Base-by-base conservation (phyloP, 2,797 vertebrate genomes). In the Threskiornis aethiopicus region DNA sequence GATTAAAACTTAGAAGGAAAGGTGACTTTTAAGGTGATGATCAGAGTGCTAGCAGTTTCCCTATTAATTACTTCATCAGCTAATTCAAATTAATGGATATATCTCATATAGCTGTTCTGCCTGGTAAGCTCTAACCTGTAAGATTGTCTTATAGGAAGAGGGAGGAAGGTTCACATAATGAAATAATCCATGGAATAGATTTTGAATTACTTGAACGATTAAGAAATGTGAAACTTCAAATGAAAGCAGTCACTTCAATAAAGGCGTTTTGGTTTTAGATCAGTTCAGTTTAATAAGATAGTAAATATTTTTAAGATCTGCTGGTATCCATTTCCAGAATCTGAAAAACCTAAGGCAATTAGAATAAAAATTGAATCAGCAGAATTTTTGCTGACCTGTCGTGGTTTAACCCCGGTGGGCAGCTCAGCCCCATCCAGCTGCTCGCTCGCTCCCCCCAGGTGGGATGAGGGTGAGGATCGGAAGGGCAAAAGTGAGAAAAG, bases 381-480 rank as follows among this genome's bases (percentile, higher is more conserved):
- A 71, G 71, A 71, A 59, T 66, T 80, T 90, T 76, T 37, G 7
- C 58, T 87, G 35, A n/a, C 11, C 10, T 29, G 17, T 46, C 5
- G 0, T 57, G 17, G 11, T 58, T 83, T 85, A 83, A 83, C 22
- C 35, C n/a, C 9, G 1, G 6, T 44, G 35, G 18, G 42, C 76
- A 61, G 59, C 58, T 90, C 37, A 83, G 54, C 41, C 12, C 33
- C 33, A 7, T 3, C 0, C 35, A 69, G 49, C 42, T 1, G 8
- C 65, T 73, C 1, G 0, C 25, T 77, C 20, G 6, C 28, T 47
- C 4, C 20, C 31, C 11, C 6, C 1, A 61, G 10, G 24, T 15
- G 39, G 33, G 16, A 31, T 33, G 24, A 28, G 33, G 19, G 4
- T 29, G 29, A 93, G 35, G 58, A 84, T 35, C 2, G 6, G 37